These are phyloP conservation scores for Oscheius sp. DNA, from an alignment of 1,140 invertebrate genomes.

Conservation along the genomic window DNA sequence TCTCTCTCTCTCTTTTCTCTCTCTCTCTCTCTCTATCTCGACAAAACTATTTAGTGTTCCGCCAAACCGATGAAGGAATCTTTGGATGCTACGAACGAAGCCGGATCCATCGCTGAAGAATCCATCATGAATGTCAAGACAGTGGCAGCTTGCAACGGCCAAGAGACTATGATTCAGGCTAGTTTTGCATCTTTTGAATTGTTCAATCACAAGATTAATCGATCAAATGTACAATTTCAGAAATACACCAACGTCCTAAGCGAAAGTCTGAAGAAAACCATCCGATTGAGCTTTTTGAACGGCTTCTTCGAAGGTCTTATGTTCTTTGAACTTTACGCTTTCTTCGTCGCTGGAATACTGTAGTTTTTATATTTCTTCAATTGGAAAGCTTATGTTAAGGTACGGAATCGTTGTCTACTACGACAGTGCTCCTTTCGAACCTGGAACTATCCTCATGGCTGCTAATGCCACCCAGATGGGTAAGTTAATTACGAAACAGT, in stretches of 20 bases:
- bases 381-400: neutral
- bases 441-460: neutral
- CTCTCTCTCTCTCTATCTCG: too few species aligned
- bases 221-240: slow-evolving; percentile 15
- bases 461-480: neutral
- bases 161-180: slow-evolving; percentile 64
- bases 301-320: slow-evolving; percentile 3
- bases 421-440: neutral
- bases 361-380: neutral
- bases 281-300: neutral
- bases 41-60: slow-evolving; percentile 38
- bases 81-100: slow-evolving; percentile 72
- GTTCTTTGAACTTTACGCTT: neutral
- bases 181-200: slow-evolving; percentile 46
- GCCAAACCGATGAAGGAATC: neutral
- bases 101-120: slow-evolving; percentile 77
- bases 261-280: neutral
- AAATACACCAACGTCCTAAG: neutral
- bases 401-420: neutral
- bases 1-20: too few species aligned
- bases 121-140: slow-evolving; percentile 74
- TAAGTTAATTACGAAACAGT: neutral
- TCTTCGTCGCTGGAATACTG: neutral
- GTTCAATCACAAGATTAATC: neutral
- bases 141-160: slow-evolving; percentile 77